Evolutionary conservation across 2,797 vertebrate species (phyloP), one percentile per base, ranked within the genome.

Genomic region (Knipowitschia caucasica): DNA sequence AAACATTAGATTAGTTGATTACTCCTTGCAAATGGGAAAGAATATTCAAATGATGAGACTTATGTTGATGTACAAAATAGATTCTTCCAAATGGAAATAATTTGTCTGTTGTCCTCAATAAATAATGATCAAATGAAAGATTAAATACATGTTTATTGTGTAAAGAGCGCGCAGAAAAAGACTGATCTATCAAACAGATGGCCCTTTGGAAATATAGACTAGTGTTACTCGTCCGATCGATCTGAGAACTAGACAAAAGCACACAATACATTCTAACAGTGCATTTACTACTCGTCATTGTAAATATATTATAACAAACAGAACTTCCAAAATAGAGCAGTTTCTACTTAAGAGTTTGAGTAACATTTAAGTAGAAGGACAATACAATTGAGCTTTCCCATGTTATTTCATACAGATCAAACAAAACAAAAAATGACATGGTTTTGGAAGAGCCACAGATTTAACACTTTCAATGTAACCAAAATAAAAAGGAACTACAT

Each of bases 81-180:
- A n/a, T n/a, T n/a, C n/a, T n/a, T n/a, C n/a, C n/a, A n/a, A n/a
- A n/a, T n/a, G n/a, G n/a, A n/a, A n/a, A n/a, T n/a, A n/a, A n/a
- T n/a, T n/a, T n/a, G n/a, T n/a, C n/a, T n/a, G n/a, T n/a, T n/a
- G n/a, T n/a, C n/a, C n/a, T n/a, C n/a, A n/a, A n/a, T n/a, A n/a
- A n/a, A n/a, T n/a, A 51, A 27, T 17, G 0, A 7, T 2, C 2
- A 2, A n/a, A 21, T 39, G 35, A 11, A 56, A 66, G 71, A 69
- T 79, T 72, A 83, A 77, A 77, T 56, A 78, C 53, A 74, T 62
- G 65, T 86, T 91, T 88, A 89, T 89, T 89, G 78, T 80, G 86
- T 73, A 81, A 82, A 83, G 80, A 83, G 68, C 77, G 75, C 59
- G 60, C 69, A 60, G 35, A 38, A 43, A 24, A 40, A 25, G n/a